Evolutionary conservation across 2,888 invertebrate species (phyloP).

Genomic region (Tuta absoluta): DNA sequence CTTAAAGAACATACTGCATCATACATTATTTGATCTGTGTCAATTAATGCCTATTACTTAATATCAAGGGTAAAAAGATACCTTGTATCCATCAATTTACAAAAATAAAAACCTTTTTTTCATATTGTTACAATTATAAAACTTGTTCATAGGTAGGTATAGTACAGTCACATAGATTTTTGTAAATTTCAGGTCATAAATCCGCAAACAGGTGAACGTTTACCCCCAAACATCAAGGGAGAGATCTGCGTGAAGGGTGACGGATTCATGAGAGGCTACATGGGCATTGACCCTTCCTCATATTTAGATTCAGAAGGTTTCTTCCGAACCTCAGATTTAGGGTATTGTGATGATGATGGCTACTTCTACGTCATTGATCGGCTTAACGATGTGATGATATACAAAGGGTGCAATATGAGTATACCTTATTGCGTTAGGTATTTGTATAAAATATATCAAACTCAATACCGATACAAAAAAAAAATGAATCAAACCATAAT

Average conservation of each 20-base stretch:
- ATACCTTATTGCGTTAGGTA: background rate
- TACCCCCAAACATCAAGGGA: slow-evolving; percentile 68
- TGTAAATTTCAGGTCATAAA: slow-evolving; percentile 61
- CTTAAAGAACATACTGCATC: too few relatives aligned
- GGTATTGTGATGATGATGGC: slow-evolving; percentile 60
- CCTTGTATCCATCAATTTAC: too few relatives aligned
- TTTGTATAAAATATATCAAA: too few relatives aligned
- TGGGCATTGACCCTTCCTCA: slow-evolving; percentile 52
- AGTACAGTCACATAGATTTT: too few relatives aligned
- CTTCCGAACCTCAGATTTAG: slow-evolving; percentile 61
- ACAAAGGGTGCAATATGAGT: slow-evolving; percentile 54
- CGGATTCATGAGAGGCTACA: slow-evolving; percentile 64
- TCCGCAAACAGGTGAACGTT: slow-evolving; percentile 64
- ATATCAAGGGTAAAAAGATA: too few relatives aligned
- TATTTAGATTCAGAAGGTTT: slow-evolving; percentile 59
- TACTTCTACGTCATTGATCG: slow-evolving; percentile 61
- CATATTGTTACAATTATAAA: background rate
- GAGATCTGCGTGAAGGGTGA: slow-evolving; percentile 64
- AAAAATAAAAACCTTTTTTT: background rate
- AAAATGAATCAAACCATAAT: too few relatives aligned
- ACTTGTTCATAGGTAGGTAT: background rate
- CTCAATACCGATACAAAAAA: too few relatives aligned
- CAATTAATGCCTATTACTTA: too few relatives aligned
- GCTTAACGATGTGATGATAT: slow-evolving; percentile 56
- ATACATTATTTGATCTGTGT: too few relatives aligned